Evolutionary conservation across 2,888 invertebrate species (phyloP), one percentile per base, ranked within the genome.

Genomic region (Drosophila neotestacea): DNA sequence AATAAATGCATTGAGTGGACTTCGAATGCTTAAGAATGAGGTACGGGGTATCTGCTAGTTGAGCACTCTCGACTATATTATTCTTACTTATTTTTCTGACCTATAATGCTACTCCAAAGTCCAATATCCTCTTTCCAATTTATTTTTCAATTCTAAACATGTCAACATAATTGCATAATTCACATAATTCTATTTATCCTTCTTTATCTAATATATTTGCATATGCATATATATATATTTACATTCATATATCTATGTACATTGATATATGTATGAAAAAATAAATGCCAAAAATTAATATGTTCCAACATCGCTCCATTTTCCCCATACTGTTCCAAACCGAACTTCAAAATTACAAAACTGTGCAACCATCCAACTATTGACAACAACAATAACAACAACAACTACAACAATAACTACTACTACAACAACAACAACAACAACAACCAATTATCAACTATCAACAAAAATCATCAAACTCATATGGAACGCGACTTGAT

Each of bases 281-380:
- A 70, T 59, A 51, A 70, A 71, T 72, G 55, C 64, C 63, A 74
- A 63, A 81, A 79, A 81, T 64, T 69, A 81, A 78, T 77, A 58
- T 77, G n/a, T 66, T 77, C 54, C 66, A 75, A 74, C 60, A 78
- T 76, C 83, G 87, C 85, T 84, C 66, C 87, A 83, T 85, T 81
- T 72, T 79, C 81, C 85, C 79, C 70, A 68, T 66, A 76, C 61
- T 70, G 61, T 70, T 70, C 75, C 72, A 63, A 56, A 70, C 63
- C 63, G 75, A 60, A 79, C 79, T 79, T 70, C 61, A 77, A 77
- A 77, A 79, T 77, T 79, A 70, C 70, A 63, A 75, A 75, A 77
- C 79, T 77, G 79, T 74, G 75, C 66, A 68, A 77, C 69, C 30
- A 61, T 54, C 28, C 70, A 70, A 64, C 64, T 64, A 70, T 60